These are phyloP conservation scores for Poicephalus meyeri DNA, from an alignment of 2,113 vertebrate genomes.

Conservation along the genomic window DNA sequence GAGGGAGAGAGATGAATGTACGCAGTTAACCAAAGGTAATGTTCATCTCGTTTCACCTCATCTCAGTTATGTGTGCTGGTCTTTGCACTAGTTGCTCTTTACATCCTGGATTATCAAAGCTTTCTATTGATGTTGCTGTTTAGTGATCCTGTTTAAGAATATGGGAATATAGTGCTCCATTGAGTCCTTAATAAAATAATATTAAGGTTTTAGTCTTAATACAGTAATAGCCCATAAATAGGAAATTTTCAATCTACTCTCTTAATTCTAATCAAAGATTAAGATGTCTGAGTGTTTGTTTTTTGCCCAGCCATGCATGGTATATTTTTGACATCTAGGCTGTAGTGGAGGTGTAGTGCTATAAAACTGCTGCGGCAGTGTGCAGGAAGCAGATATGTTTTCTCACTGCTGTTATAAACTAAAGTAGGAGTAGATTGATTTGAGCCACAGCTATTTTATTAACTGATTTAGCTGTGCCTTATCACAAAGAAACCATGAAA, in stretches of 20 bases:
- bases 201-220: neutral
- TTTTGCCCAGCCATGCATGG: neutral
- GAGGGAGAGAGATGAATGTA: neutral
- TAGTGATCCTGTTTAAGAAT: neutral
- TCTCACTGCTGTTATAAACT: neutral
- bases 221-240: neutral
- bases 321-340: neutral
- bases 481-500: neutral
- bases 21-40: neutral
- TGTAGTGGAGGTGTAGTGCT: neutral
- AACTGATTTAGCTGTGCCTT: neutral
- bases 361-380: neutral
- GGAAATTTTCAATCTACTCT: neutral
- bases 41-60: neutral
- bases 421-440: neutral
- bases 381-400: neutral
- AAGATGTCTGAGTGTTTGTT: neutral
- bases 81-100: neutral
- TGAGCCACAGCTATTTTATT: neutral
- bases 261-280: neutral
- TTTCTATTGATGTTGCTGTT: neutral
- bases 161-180: neutral
- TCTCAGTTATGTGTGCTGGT: neutral
- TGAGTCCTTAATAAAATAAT: neutral
- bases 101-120: accelerated